Base-by-base conservation (phyloP, 2,113 vertebrate species). In the Trematocara zebra region DNA sequence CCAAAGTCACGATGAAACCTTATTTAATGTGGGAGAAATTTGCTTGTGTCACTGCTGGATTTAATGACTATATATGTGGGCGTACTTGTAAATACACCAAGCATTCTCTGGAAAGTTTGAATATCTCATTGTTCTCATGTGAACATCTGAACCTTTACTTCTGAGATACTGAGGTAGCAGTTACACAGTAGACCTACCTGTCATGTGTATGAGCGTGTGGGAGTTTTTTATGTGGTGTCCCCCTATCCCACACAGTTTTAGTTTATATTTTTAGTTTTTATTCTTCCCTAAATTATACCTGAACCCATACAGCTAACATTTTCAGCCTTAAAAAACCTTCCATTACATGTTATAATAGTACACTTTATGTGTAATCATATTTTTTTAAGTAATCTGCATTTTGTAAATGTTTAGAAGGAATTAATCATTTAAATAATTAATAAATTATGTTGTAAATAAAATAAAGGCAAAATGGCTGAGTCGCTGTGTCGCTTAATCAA, bases 21-120 rank as follows among this genome's bases (percentile, higher is more conserved):
- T 72, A 2, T 54, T 20, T 20, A 72, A 31, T 84, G 78, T 51
- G n/a, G 10, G 14, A 59, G 3, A 4, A 26, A 20, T n/a, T 7
- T 67, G 3, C 10, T 31, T 31, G 17, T 76, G n/a, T 56, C 54
- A 72, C 2, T 11, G 8, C n/a, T 86, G 54, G 42, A 79, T 83
- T 87, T 15, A 40, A 1, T 69, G 72, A 78, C 33, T 82, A 6
- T 23, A 44, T 9, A 17, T 42, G 92, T 92, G 85, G 89, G 91
- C 8, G 74, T 53, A 56, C 6, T 57, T 10, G 15, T 44, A 74
- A 74, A 86, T 8, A 81, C 35, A 40, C 3, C 3, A 4, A 87
- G 82, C 87, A 72, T 51, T 49, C 51, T 67, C 64, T 81, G 92
- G 91, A 92, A 92, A 90, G 78, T 90, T 56, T 92, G 64, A 91